These are phyloP conservation scores for Calliphora vomitoria DNA, from an alignment of 2,888 invertebrate genomes.

Conservation along the genomic window DNA sequence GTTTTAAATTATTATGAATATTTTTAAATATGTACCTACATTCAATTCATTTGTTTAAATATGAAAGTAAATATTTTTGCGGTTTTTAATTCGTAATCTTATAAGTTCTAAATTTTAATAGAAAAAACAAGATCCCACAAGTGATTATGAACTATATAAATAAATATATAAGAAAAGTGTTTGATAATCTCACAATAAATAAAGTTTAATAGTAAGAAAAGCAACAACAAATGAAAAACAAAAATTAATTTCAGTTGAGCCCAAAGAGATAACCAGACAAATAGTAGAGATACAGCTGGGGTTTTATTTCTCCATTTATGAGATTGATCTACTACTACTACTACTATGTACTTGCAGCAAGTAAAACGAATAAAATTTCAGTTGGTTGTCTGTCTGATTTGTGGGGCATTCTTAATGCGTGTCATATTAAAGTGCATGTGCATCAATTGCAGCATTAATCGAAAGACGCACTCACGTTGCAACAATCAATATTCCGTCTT, in stretches of 20 bases:
- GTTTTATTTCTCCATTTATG: slow-evolving; percentile 5
- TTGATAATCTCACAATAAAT: slow-evolving; percentile 41
- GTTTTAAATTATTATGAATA: not conserved
- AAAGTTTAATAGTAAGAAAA: slow-evolving; percentile 27
- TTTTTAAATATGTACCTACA: not conserved
- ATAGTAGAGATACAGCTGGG: not conserved
- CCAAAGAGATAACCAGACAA: slow-evolving; percentile 44
- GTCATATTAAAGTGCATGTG: slow-evolving; percentile 8
- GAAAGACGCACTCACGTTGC: not conserved
- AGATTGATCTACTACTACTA: slow-evolving; percentile 10
- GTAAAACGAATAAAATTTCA: slow-evolving; percentile 4
- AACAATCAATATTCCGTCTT: not conserved
- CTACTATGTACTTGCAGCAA: slow-evolving; percentile 8
- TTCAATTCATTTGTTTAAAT: not conserved
- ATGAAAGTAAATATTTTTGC: slow-evolving; percentile 19
- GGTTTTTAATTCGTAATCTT: slow-evolving; percentile 13
- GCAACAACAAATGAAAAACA: slow-evolving; percentile 8
- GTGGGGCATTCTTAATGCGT: slow-evolving; percentile 2
- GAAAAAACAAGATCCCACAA: not conserved
- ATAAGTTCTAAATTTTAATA: not conserved
- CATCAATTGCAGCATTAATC: slow-evolving; percentile 13
- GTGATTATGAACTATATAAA: not conserved
- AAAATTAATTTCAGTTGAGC: slow-evolving; percentile 12
- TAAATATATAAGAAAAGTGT: slow-evolving; percentile 20
- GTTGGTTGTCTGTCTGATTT: not conserved